Evolutionary conservation across 2,797 vertebrate species (phyloP).

Genomic region (Lycodopsis pacificus): DNA sequence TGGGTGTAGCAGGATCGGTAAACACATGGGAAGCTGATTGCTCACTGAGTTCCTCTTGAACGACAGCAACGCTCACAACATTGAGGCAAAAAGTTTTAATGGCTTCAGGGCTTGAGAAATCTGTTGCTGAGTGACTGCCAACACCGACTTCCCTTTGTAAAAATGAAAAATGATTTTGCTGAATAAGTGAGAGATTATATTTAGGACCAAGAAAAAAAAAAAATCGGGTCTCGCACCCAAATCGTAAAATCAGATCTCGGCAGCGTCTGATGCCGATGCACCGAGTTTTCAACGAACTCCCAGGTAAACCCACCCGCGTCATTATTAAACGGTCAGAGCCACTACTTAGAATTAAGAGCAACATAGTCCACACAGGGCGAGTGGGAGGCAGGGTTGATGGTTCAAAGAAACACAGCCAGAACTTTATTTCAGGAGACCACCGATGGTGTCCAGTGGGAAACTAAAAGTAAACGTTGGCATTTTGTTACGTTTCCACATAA

Average conservation of each 20-base stretch:
- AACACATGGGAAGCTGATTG: conserved; percentile 16
- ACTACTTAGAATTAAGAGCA: neutral
- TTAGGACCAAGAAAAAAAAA: neutral
- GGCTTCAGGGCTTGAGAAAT: conserved; percentile 7
- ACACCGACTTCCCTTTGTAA: neutral
- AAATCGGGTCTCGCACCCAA: neutral
- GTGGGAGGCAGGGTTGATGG: neutral
- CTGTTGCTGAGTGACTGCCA: conserved; percentile 7
- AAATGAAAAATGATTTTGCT: neutral
- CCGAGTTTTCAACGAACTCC: neutral
- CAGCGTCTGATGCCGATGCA: neutral
- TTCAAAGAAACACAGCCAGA: neutral
- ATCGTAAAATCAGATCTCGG: neutral
- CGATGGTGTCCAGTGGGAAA: neutral
- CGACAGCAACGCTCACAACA: neutral
- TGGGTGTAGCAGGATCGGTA: conserved; percentile 8
- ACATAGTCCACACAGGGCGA: neutral
- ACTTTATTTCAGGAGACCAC: neutral
- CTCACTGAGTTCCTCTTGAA: conserved; percentile 39
- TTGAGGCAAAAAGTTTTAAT: conserved; percentile 22
- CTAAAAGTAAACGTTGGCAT: neutral
- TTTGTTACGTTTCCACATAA: neutral
- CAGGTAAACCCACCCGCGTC: neutral
- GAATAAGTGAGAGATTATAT: neutral
- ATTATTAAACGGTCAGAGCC: neutral